Evolutionary conservation across 2,113 vertebrate genomes (phyloP).

Genomic region (Gila orcuttii): DNA sequence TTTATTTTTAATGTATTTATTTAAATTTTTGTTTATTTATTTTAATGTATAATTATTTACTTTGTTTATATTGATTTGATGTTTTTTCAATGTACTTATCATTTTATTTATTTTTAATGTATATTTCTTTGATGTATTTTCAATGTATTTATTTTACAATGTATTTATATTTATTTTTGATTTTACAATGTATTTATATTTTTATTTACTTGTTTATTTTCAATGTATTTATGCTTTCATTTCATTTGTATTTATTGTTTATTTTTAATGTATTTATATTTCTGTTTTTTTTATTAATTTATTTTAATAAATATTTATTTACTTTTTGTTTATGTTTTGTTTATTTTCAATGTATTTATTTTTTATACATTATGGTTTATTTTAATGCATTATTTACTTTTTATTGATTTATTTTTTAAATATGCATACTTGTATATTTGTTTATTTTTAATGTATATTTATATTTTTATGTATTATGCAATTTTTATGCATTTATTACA

Average conservation of each 20-base stretch:
- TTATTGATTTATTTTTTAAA: neutral
- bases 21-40: no score
- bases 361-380: neutral
- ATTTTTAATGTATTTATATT: neutral
- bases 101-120: no score
- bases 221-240: neutral
- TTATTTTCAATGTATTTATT: neutral
- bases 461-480: neutral
- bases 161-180: no score
- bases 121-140: no score
- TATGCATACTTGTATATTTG: neutral
- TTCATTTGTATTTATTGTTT: neutral
- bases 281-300: no score
- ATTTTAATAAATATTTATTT: no score
- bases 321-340: neutral
- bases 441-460: neutral
- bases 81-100: neutral
- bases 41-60: no score
- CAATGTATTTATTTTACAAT: no score
- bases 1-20: no score
- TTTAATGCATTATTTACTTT: neutral
- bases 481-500: neutral
- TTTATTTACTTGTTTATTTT: no score
- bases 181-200: no score
- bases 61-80: neutral